Conservation (phyloP, 2,113 vertebrate species). For the Glareola pratincola region DNA sequence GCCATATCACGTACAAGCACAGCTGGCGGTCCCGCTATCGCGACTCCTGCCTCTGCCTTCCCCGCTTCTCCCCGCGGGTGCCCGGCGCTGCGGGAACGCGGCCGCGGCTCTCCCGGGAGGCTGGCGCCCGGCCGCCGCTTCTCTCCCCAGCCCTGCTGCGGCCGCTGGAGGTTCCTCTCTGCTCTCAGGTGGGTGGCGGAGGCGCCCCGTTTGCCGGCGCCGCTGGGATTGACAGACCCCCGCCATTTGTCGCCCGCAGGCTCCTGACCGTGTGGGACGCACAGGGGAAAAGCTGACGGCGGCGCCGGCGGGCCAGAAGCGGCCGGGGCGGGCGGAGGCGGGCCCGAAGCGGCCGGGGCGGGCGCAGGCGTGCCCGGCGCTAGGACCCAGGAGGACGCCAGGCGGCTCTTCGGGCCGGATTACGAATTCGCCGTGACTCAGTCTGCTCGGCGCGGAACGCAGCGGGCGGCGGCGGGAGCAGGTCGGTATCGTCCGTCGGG, state of each 20-base stretch:
- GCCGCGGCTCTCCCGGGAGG: neutral
- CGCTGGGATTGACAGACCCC: neutral
- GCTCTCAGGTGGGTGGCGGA: neutral
- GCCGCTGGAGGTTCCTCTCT: neutral
- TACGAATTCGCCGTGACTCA: slow-evolving; percentile 70
- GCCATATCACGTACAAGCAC: neutral
- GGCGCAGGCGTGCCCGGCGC: slow-evolving; percentile 12
- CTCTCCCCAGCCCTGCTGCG: neutral
- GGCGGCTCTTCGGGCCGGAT: slow-evolving; percentile 22
- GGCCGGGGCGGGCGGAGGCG: neutral
- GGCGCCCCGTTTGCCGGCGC: neutral
- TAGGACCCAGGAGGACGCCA: slow-evolving; percentile 73
- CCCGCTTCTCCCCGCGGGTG: neutral
- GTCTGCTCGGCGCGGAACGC: slow-evolving; percentile 13
- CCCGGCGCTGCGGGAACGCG: neutral
- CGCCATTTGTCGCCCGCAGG: neutral
- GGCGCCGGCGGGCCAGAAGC: neutral
- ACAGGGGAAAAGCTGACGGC: neutral
- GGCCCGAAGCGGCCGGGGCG: neutral
- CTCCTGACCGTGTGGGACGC: neutral
- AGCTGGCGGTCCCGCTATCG: neutral
- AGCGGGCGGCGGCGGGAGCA: neutral
- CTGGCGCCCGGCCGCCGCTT: neutral
- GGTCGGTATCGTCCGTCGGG: neutral
- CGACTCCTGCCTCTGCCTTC: neutral